Evolutionary conservation across 2,888 invertebrate genomes (phyloP).

Genomic region (Alviniconcha strummeri): DNA sequence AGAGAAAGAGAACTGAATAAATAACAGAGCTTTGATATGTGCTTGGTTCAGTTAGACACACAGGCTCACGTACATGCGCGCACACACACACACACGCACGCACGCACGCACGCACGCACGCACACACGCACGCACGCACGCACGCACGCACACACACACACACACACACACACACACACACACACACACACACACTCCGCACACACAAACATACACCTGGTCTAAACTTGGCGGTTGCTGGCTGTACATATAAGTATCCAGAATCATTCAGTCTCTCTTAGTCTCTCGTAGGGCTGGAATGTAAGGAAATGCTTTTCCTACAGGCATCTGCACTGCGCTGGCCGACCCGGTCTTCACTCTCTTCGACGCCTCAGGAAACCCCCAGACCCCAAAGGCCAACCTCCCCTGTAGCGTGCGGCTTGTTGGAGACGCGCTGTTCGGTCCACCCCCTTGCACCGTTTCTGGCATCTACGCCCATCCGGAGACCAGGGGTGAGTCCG

Average conservation of each 20-base stretch:
- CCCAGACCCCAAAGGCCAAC: background rate
- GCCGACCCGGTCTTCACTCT: background rate
- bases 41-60: background rate
- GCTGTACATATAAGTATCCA: no score
- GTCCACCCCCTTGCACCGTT: background rate
- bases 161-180: slow-evolving; percentile 4
- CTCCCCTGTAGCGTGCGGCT: background rate
- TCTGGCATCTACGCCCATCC: background rate
- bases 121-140: background rate
- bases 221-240: no score
- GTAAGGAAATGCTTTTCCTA: background rate
- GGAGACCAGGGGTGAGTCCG: background rate
- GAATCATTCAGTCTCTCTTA: background rate
- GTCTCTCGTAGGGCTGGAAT: background rate
- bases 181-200: background rate
- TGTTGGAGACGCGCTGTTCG: background rate
- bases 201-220: background rate
- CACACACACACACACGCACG: no score
- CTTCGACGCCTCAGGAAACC: background rate
- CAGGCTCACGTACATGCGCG: background rate
- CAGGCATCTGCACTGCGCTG: background rate
- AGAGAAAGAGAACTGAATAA: background rate
- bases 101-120: no score
- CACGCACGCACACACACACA: background rate
- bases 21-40: background rate